These are phyloP conservation scores for Leptura quadrifasciata DNA, from an alignment of 2,888 invertebrate genomes.

Conservation along the genomic window DNA sequence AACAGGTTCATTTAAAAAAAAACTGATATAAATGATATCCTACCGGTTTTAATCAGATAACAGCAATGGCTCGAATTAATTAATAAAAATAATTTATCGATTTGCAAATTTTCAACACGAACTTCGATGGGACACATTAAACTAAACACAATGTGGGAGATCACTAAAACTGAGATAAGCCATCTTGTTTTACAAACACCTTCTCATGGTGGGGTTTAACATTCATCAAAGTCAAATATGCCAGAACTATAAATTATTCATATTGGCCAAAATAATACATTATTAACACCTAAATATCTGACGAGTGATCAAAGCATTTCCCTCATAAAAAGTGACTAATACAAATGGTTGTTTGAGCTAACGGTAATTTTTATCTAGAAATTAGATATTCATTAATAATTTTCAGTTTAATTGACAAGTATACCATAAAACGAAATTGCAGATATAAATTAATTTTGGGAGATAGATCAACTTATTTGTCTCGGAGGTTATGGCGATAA, in stretches of 20 bases:
- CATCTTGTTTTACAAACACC: conserved; percentile 7
- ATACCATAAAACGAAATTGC: neutral
- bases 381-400: conserved; percentile 14
- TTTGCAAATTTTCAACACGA: conserved; percentile 3
- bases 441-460: neutral
- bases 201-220: neutral
- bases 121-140: conserved; percentile 13
- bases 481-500: too few relatives aligned
- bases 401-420: neutral
- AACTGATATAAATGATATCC: neutral
- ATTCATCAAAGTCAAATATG: conserved; percentile 7
- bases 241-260: conserved; percentile 1
- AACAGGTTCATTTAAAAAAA: neutral
- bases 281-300: conserved; percentile 18
- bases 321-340: conserved; percentile 4
- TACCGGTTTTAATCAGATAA: neutral
- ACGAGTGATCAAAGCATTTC: conserved; percentile 4
- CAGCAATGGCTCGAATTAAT: neutral
- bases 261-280: conserved; percentile 15
- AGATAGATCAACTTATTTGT: neutral
- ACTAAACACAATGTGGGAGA: neutral
- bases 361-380: conserved; percentile 1
- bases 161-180: neutral
- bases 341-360: neutral
- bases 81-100: conserved; percentile 9